phyloP scores from a whole-genome alignment of 1,140 invertebrate genomes.

The Dreissena polymorpha region DNA sequence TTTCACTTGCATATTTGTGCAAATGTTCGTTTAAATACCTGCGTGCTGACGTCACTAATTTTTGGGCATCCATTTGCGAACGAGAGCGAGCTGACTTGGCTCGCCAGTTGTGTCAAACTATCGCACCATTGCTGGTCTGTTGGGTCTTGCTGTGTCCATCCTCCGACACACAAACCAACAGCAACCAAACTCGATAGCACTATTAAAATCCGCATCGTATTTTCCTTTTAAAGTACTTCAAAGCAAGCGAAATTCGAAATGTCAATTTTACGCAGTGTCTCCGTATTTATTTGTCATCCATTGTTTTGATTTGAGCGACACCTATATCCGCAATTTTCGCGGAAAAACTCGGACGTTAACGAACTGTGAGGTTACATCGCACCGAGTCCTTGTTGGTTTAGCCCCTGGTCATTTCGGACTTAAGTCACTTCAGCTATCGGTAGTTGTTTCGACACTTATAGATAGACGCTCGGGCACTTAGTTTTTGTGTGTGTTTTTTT shows the following conservation, averaged over 20 bases:
- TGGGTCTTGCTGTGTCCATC: background rate
- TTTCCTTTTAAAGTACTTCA: background rate
- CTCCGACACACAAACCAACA: background rate
- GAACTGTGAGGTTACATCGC: too few species aligned
- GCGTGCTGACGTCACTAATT: background rate
- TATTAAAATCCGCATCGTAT: background rate
- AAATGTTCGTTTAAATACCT: background rate
- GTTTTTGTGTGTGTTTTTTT: too few species aligned
- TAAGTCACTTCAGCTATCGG: too few species aligned
- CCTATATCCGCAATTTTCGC: too few species aligned
- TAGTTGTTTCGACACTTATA: too few species aligned
- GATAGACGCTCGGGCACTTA: too few species aligned
- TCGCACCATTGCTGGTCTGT: background rate
- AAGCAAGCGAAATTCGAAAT: background rate
- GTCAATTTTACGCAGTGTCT: too few species aligned
- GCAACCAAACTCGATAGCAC: background rate
- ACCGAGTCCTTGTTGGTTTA: too few species aligned
- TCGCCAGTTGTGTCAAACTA: background rate
- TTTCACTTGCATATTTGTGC: background rate
- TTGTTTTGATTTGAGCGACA: too few species aligned
- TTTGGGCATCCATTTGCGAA: background rate
- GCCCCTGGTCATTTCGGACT: too few species aligned
- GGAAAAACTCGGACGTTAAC: too few species aligned
- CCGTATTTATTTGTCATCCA: too few species aligned
- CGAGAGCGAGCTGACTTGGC: background rate